phyloP scores from a whole-genome alignment of 2,888 invertebrate genomes.

The Nemapogon koenigi region DNA sequence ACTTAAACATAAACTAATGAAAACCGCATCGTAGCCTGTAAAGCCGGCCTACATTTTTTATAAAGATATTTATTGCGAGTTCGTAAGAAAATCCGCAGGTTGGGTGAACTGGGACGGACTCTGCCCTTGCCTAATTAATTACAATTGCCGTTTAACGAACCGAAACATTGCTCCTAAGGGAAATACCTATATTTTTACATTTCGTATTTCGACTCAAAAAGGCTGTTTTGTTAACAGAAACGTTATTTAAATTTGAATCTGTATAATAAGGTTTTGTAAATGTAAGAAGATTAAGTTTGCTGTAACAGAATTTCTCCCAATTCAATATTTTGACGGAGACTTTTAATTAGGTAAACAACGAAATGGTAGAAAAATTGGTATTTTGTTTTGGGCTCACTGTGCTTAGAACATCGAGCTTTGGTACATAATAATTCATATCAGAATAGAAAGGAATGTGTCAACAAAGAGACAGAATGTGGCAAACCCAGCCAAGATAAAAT shows the following conservation, averaged over 20 bases:
- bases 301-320: background rate
- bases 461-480: too few species aligned
- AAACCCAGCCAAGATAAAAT: too few species aligned
- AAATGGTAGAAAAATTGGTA: too few species aligned
- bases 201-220: conserved; percentile 10
- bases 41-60: too few species aligned
- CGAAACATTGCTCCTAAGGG: conserved; percentile 22
- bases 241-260: conserved; percentile 7
- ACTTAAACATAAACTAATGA: too few species aligned
- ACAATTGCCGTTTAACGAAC: conserved; percentile 33
- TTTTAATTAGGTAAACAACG: background rate
- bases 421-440: too few species aligned
- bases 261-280: too few species aligned
- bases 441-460: too few species aligned
- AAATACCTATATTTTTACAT: conserved; percentile 22
- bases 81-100: conserved; percentile 21
- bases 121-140: conserved; percentile 31
- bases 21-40: too few species aligned
- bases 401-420: too few species aligned
- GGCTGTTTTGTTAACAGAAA: conserved; percentile 1
- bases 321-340: background rate
- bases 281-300: background rate
- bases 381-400: too few species aligned
- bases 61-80: conserved; percentile 23
- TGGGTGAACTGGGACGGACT: conserved; percentile 11